phyloP scores from a whole-genome alignment of 2,797 vertebrate species.

The Dromococcyx pavoninus region DNA sequence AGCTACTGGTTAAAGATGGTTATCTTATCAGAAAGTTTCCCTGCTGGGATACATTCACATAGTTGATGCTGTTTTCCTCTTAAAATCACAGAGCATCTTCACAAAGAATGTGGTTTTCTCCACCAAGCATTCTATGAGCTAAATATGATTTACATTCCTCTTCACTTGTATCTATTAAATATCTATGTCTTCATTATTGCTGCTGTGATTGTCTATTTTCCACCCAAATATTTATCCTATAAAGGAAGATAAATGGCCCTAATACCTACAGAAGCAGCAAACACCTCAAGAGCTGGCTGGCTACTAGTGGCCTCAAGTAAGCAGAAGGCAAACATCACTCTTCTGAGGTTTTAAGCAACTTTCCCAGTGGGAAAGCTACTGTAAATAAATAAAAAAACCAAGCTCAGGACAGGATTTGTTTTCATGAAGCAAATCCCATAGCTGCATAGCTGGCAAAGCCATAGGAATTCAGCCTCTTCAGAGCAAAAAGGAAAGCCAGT shows the following conservation, averaged over 20 bases:
- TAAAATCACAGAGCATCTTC: neutral
- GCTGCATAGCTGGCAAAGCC: neutral
- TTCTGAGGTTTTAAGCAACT: neutral
- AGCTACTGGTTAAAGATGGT: neutral
- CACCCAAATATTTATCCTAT: neutral
- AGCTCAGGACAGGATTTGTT: neutral
- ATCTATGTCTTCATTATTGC: neutral
- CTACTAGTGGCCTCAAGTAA: neutral
- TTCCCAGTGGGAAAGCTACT: neutral
- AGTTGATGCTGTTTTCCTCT: neutral
- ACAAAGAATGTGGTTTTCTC: neutral
- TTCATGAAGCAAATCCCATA: neutral
- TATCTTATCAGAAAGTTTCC: slow-evolving; percentile 6
- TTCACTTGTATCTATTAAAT: neutral
- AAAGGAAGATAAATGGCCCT: neutral
- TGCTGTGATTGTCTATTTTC: neutral
- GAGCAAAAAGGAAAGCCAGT: neutral
- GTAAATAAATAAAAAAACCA: neutral
- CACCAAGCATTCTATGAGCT: neutral
- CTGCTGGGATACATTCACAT: neutral
- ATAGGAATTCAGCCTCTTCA: neutral
- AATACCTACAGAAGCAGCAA: neutral
- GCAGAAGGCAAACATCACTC: neutral
- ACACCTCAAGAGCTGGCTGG: neutral
- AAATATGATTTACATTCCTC: neutral